Percentiles rank a stretch among this genome's conserved stretches.
Conservation (phyloP, 2,888 invertebrate species). For the Parapristionchus giblindavisi region DNA sequence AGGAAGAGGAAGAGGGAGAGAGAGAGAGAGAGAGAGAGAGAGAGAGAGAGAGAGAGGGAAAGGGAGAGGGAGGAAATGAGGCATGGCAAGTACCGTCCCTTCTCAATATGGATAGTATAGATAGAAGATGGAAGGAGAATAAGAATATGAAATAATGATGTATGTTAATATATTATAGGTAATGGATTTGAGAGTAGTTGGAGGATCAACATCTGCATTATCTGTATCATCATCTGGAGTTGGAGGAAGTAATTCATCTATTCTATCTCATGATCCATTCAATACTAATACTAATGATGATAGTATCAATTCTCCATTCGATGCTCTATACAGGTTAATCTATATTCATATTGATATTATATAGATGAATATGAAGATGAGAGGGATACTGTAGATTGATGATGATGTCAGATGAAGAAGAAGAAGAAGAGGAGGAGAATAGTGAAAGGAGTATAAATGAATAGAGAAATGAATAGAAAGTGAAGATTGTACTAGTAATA, state of each 20-base stretch:
- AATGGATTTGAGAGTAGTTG: constrained; percentile 2
- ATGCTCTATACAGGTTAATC: neutral
- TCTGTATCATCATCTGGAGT: constrained; percentile 25
- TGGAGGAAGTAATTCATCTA: constrained; percentile 18
- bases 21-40: neutral
- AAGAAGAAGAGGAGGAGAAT: neutral
- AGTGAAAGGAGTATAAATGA: neutral
- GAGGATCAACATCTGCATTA: neutral
- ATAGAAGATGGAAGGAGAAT: too few relatives aligned
- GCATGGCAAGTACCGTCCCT: neutral
- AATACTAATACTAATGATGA: constrained; percentile 13
- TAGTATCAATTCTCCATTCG: neutral
- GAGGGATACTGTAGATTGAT: too few relatives aligned
- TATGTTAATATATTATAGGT: constrained; percentile 2
- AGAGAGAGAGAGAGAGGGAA: neutral
- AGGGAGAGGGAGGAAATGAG: neutral
- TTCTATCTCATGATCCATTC: constrained; percentile 22
- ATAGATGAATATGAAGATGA: too few relatives aligned
- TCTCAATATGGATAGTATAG: neutral
- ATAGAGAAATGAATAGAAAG: too few relatives aligned
- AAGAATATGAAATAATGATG: too few relatives aligned
- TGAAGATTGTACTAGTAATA: too few relatives aligned
- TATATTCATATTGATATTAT: too few relatives aligned
- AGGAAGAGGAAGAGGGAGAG: neutral
- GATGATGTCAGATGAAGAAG: constrained; percentile 16